These are phyloP conservation scores for Typhlichthys subterraneus DNA, from an alignment of 2,797 vertebrate genomes.

Conservation along the genomic window DNA sequence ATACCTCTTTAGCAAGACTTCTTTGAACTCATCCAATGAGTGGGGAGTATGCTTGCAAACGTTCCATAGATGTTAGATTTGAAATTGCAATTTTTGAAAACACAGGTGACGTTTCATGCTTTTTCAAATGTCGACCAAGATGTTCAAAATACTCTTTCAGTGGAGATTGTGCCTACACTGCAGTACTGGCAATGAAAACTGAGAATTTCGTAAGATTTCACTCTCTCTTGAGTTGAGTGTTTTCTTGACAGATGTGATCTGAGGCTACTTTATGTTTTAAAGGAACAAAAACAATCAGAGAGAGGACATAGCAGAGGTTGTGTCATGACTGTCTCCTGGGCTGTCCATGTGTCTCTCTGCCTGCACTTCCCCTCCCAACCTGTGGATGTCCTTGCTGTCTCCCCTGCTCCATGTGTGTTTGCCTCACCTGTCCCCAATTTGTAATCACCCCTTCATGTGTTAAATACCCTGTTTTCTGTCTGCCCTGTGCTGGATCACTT, in stretches of 20 bases:
- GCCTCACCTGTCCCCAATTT: no score
- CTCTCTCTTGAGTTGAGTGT: slow-evolving; percentile 6
- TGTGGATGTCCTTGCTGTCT: no score
- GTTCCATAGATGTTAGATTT: slow-evolving; percentile 37
- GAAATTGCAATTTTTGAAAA: slow-evolving; percentile 32
- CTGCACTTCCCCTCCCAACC: no score
- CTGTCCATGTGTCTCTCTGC: no score
- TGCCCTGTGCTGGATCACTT: no score
- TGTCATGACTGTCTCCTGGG: no score
- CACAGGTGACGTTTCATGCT: slow-evolving; percentile 20
- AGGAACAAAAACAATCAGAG: slow-evolving; percentile 23
- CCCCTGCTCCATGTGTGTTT: no score
- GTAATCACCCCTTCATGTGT: no score
- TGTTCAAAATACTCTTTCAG: slow-evolving; percentile 25
- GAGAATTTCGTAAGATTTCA: not conserved
- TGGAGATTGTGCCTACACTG: slow-evolving; percentile 10
- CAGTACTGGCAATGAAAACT: slow-evolving; percentile 33
- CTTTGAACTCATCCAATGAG: slow-evolving; percentile 14
- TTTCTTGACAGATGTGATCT: slow-evolving; percentile 21
- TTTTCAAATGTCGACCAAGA: slow-evolving; percentile 22
- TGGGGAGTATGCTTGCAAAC: slow-evolving; percentile 31
- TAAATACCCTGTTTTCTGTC: no score
- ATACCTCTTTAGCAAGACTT: no score
- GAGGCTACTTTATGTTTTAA: slow-evolving; percentile 30
- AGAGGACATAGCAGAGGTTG: slow-evolving; percentile 28